These are phyloP conservation scores for Holcopasites calliopsidis DNA, from an alignment of 1,140 invertebrate genomes.

Conservation along the genomic window DNA sequence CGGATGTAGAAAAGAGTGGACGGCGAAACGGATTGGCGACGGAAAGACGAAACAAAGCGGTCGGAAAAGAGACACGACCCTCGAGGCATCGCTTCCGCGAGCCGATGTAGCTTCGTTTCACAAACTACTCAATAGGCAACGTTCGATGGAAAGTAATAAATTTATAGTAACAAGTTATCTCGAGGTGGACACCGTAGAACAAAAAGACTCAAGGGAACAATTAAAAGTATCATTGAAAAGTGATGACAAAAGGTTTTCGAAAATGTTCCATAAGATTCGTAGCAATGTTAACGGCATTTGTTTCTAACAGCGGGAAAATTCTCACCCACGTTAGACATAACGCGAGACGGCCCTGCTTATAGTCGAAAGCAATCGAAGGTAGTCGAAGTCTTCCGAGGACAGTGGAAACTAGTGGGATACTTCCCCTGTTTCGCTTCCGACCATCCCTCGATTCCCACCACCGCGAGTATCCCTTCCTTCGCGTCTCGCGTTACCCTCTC, in stretches of 20 bases:
- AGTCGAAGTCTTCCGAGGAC: conserved; percentile 57
- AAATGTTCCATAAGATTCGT: conserved; percentile 2
- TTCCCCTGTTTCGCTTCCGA: conserved; percentile 29
- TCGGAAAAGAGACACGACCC: conserved; percentile 39
- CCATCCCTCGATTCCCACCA: conserved; percentile 50
- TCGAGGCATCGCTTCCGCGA: conserved; percentile 1
- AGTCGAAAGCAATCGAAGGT: conserved; percentile 61
- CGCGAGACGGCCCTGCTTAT: conserved; percentile 56
- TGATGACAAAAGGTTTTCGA: not conserved
- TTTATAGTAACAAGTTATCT: conserved; percentile 10
- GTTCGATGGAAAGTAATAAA: not conserved
- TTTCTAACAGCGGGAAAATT: conserved; percentile 44
- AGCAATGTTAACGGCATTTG: conserved; percentile 20
- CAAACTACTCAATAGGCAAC: conserved; percentile 16
- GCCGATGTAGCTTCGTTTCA: conserved; percentile 28
- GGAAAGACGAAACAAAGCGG: conserved; percentile 41
- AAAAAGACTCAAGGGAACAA: not conserved
- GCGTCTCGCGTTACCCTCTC: conserved; percentile 30
- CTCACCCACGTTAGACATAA: conserved; percentile 49
- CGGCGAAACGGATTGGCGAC: conserved; percentile 37
- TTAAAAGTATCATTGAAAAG: not conserved
- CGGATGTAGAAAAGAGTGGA: conserved; percentile 36
- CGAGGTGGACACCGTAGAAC: not conserved
- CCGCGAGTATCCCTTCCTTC: conserved; percentile 34
- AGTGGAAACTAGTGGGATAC: conserved; percentile 32